Percentiles rank a stretch among this genome's conserved stretches.
Evolutionary conservation across 1,140 invertebrate species (phyloP).

Genomic region (Tachypleus tridentatus): DNA sequence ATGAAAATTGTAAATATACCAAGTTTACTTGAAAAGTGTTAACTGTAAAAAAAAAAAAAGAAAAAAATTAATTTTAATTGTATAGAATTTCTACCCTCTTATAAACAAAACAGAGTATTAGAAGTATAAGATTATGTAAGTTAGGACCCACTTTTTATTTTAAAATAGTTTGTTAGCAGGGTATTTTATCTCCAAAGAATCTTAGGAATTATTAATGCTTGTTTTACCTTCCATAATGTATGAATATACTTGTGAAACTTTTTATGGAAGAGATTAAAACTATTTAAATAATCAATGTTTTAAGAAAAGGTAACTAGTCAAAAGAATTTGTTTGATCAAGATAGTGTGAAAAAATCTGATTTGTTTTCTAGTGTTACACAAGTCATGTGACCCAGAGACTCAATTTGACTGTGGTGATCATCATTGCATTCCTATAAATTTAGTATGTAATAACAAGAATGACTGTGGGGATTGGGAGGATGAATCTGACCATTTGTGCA

Average conservation of each 20-base stretch:
- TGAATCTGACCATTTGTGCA: constrained; percentile 45
- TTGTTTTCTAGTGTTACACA: not conserved
- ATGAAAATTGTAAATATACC: too few species aligned
- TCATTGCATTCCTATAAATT: constrained; percentile 60
- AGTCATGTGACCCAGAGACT: constrained; percentile 30
- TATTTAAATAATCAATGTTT: not conserved
- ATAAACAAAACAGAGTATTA: too few species aligned
- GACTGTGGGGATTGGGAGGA: constrained; percentile 74
- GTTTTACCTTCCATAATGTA: not conserved
- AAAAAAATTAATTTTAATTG: too few species aligned
- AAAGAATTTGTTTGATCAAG: not conserved
- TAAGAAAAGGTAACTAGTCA: not conserved
- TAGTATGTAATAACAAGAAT: constrained; percentile 62
- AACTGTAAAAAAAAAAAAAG: too few species aligned
- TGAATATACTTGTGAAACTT: not conserved
- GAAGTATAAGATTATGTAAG: too few species aligned
- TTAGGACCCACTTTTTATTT: too few species aligned
- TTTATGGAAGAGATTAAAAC: constrained; percentile 6
- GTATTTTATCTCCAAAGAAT: not conserved
- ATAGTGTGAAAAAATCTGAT: not conserved
- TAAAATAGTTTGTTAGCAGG: too few species aligned
- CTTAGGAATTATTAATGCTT: not conserved
- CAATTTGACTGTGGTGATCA: constrained; percentile 67
- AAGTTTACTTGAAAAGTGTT: too few species aligned
- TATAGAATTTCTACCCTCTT: too few species aligned